These are phyloP conservation scores for Scaeva pyrastri DNA, from an alignment of 2,888 invertebrate species.

Conservation along the genomic window DNA sequence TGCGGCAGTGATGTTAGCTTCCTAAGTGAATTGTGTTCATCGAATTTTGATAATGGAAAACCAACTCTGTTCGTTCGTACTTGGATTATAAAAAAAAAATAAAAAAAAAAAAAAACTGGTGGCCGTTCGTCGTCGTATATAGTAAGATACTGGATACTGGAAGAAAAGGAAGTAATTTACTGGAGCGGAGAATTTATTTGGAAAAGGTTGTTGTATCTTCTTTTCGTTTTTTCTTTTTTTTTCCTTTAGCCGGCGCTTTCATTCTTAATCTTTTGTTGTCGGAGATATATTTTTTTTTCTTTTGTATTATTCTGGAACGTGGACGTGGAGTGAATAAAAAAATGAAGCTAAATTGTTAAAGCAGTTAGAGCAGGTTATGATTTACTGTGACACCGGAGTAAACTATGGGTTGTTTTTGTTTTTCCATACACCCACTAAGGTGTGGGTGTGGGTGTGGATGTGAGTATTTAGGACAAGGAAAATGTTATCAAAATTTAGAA, in stretches of 20 bases:
- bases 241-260: not conserved
- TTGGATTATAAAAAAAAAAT: constrained; percentile 62
- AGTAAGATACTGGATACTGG: constrained; percentile 5
- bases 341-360: constrained; percentile 51
- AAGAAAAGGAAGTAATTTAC: constrained; percentile 66
- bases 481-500: not conserved
- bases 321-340: constrained; percentile 38
- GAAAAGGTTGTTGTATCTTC: constrained; percentile 49
- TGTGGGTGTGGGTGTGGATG: not conserved
- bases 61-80: constrained; percentile 47
- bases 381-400: constrained; percentile 51
- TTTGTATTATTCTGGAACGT: constrained; percentile 32
- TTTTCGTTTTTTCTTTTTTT: constrained; percentile 16
- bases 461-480: not conserved
- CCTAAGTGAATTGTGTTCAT: constrained; percentile 73
- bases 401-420: constrained; percentile 18
- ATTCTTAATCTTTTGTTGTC: constrained; percentile 32
- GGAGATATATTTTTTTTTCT: constrained; percentile 23
- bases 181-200: constrained; percentile 66
- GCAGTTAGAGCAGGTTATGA: constrained; percentile 57
- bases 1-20: constrained; percentile 28
- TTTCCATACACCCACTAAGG: not conserved
- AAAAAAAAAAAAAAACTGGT: not conserved
- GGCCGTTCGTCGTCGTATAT: too few relatives aligned
- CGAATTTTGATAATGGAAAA: constrained; percentile 74